Conservation (phyloP, 2,113 vertebrate genomes). For the Donacobius atricapilla region DNA sequence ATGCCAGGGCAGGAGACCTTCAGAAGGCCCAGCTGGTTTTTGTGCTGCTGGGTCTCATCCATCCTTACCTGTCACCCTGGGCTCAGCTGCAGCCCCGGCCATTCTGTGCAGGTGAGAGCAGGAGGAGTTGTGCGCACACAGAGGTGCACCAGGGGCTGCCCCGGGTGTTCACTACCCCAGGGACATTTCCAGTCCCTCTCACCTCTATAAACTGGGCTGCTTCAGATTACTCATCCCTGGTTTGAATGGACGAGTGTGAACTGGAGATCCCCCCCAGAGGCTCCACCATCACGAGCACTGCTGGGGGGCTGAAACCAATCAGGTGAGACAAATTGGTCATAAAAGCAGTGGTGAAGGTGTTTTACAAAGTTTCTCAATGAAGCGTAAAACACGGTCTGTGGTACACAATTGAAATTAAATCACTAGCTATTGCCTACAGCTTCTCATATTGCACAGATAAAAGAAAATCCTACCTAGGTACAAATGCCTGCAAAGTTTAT, state of each 20-base stretch:
- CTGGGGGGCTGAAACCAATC: neutral
- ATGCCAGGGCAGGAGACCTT: neutral
- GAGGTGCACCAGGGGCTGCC: neutral
- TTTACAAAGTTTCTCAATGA: neutral
- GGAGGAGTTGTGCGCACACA: fast-evolving
- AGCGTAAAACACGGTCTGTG: neutral
- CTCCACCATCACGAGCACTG: neutral
- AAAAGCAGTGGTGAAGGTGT: neutral
- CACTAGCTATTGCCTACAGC: neutral
- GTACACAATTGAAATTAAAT: neutral
- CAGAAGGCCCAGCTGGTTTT: neutral
- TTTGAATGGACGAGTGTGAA: neutral
- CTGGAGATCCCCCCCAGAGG: neutral
- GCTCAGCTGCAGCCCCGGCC: neutral
- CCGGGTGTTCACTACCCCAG: fast-evolving
- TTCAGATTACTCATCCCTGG: neutral
- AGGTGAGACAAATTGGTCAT: neutral
- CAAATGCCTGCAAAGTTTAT: neutral
- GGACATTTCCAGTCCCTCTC: neutral
- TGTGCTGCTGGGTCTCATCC: neutral
- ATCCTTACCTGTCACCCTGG: fast-evolving
- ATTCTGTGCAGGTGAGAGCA: neutral
- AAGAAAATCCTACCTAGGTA: neutral
- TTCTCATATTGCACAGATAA: neutral
- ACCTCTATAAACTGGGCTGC: neutral